These are phyloP conservation scores for Onchidella celtica DNA, from an alignment of 2,888 invertebrate genomes.

Conservation along the genomic window DNA sequence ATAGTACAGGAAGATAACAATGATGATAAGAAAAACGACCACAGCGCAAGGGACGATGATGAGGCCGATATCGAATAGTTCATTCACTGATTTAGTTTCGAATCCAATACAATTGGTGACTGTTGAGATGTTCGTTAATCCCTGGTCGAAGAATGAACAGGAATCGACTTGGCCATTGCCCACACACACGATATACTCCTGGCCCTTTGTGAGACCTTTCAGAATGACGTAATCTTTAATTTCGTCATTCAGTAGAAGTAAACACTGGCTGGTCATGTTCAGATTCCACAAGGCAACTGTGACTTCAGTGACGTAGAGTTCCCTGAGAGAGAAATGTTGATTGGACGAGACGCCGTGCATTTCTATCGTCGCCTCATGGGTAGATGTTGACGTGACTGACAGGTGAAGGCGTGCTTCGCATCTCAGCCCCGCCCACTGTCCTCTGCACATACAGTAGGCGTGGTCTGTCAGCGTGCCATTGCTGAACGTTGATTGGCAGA, in stretches of 20 bases:
- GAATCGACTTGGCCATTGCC: conserved; percentile 53
- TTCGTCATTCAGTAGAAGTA: neutral
- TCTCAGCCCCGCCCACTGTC: conserved; percentile 51
- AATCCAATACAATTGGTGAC: conserved; percentile 19
- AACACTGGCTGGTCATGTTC: conserved; percentile 15
- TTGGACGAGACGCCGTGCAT: neutral
- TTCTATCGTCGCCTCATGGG: conserved; percentile 30
- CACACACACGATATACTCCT: conserved; percentile 46
- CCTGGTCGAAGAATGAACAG: conserved; percentile 14
- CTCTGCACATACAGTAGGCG: conserved; percentile 51
- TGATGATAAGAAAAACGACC: neutral
- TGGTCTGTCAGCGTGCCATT: conserved; percentile 40
- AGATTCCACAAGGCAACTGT: conserved; percentile 20
- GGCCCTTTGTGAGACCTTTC: neutral
- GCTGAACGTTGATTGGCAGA: conserved; percentile 43
- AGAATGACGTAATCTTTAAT: neutral
- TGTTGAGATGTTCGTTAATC: neutral
- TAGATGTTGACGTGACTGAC: conserved; percentile 27
- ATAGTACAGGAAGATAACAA: neutral
- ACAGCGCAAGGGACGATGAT: conserved; percentile 2
- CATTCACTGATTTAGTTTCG: conserved; percentile 1
- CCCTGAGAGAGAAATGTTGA: neutral
- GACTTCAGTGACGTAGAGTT: neutral
- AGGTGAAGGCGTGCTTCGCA: conserved; percentile 49
- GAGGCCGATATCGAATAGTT: conserved; percentile 1